Base-by-base conservation (phyloP, 2,888 invertebrate species). In the Rotaria socialis region DNA sequence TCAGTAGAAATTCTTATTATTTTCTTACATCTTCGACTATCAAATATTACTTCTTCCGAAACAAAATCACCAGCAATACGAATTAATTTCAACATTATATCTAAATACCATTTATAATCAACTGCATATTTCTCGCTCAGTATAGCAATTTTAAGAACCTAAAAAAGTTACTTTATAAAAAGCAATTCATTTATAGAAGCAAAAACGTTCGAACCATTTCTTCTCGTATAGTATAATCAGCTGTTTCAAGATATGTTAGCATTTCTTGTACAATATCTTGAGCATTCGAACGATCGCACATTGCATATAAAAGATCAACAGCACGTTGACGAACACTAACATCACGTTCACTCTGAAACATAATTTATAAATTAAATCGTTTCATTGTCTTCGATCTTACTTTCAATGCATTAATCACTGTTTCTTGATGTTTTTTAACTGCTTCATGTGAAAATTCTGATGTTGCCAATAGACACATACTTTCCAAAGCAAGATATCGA, bases 191-290 rank as follows among this genome's bases (percentile, higher is more conserved):
- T 22, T 16, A 52, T 52, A 67, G 7, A 22, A 1, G 14, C 11
- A 19, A 27, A 35, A 1, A 2, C 35, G 35, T 86, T 90, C 88
- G 88, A 93, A 80, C 99, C 99, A 99, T 99, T 93, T 99, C 99
- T 92, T 99, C 99, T 88, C 99, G 93, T 89, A 99, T 99, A 50
- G 98, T 98, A 92, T 99, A 99, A 92, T 99, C 99, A 87, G 99
- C 99, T 47, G 97, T 97, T 93, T 99, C 99, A 89, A 99, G 93
- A 91, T 99, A 99, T 90, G 96, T 95, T 89, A 99, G 93, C 99
- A 99, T 99, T 92, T 99, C 99, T 90, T 96, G 96, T 11, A 99
- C 99, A 91, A 99, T 99, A 93, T 98, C 97, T 92, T 97, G 97
- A 43, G 98, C 97, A 92, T 99, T 99, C 88, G 96, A 96, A 90